Percentiles rank a stretch among this genome's conserved stretches.
These are phyloP conservation scores for Triplophysa rosa DNA, from an alignment of 2,113 vertebrate species.

Conservation along the genomic window DNA sequence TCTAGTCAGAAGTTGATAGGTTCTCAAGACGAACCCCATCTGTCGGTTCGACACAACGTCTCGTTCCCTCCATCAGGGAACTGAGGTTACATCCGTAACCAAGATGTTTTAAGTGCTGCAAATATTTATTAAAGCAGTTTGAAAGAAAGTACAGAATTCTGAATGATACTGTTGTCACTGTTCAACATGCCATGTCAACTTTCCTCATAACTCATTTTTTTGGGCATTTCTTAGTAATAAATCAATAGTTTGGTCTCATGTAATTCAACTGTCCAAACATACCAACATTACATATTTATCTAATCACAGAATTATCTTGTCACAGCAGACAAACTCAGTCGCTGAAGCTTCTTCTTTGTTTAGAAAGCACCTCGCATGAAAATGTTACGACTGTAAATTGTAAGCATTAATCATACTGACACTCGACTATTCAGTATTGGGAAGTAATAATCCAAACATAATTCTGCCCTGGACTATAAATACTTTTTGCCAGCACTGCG, in stretches of 20 bases:
- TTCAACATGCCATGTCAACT: neutral
- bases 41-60: no score
- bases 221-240: neutral
- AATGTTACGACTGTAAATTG: neutral
- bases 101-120: no score
- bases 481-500: neutral
- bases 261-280: neutral
- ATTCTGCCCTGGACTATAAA: neutral
- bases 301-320: neutral
- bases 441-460: slow-evolving; percentile 2
- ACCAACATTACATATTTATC: neutral
- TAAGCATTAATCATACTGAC: slow-evolving; percentile 1
- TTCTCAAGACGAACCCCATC: no score
- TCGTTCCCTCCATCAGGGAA: no score
- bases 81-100: no score
- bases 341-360: neutral
- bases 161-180: neutral
- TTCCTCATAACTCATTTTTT: neutral
- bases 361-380: neutral
- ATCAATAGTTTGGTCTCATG: neutral
- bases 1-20: no score
- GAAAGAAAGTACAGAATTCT: neutral
- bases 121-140: neutral
- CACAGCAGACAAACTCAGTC: neutral
- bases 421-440: neutral